phyloP scores from a whole-genome alignment of 2,797 vertebrate species.

The Aplochiton taeniatus region DNA sequence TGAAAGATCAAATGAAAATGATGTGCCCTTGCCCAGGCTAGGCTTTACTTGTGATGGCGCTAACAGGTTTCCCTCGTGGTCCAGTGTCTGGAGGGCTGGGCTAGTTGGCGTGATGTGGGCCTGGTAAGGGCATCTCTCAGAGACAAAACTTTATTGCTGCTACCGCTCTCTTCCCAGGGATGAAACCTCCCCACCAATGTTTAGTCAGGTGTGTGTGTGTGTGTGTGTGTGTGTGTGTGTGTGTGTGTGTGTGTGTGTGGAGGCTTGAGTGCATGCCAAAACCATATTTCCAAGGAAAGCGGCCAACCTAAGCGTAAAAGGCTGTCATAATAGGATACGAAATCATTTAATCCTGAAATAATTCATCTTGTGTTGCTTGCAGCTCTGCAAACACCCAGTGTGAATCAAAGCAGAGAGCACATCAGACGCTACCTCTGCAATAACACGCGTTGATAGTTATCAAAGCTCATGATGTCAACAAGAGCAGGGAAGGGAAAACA shows the following conservation, averaged over 20 bases:
- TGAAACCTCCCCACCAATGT: neutral
- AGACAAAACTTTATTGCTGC: conserved; percentile 50
- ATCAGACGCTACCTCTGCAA: neutral
- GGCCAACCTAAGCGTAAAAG: conserved; percentile 59
- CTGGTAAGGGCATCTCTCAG: conserved; percentile 65
- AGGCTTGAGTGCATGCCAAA: conserved; percentile 48
- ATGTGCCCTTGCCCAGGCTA: no score
- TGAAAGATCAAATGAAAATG: no score
- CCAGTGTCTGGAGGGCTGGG: no score
- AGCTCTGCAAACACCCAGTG: conserved; percentile 53
- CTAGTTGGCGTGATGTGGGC: conserved; percentile 52
- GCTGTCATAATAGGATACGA: conserved; percentile 54
- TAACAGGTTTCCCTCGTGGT: no score
- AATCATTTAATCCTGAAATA: conserved; percentile 56
- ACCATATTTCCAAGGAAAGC: conserved; percentile 68
- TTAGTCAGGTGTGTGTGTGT: neutral
- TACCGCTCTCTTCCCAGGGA: conserved; percentile 62
- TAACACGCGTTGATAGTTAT: conserved; percentile 1
- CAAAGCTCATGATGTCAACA: neutral
- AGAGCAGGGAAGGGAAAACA: no score
- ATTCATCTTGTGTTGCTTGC: conserved; percentile 44
- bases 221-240: no score
- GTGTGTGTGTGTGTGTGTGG: neutral
- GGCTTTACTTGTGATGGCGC: no score
- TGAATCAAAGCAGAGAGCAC: conserved; percentile 40